Evolutionary conservation across 2,113 vertebrate species (phyloP).

Genomic region (Mesembrinibis cayennensis): DNA sequence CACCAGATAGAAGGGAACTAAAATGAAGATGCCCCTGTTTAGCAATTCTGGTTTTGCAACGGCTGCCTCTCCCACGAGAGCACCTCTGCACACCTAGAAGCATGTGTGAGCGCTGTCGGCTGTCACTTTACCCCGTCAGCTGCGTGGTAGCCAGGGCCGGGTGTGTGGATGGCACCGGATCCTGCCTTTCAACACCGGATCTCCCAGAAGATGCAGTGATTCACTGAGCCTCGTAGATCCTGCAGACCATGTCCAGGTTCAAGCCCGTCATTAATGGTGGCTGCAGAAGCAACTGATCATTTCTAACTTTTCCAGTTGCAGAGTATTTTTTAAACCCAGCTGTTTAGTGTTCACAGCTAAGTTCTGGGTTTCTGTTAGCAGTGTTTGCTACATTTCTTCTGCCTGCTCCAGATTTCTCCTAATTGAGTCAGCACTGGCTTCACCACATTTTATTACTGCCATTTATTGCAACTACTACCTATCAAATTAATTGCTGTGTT

Average conservation of each 20-base stretch:
- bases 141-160: accelerated
- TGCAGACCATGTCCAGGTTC: background rate
- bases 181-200: background rate
- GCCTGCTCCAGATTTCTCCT: slow-evolving; percentile 15
- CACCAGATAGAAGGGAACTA: background rate
- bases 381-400: background rate
- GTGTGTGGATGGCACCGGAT: background rate
- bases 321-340: background rate
- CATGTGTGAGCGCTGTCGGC: background rate
- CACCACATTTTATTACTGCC: slow-evolving; percentile 28
- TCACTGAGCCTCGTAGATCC: background rate
- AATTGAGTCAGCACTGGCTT: slow-evolving; percentile 26
- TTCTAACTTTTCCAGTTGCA: background rate
- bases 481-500: slow-evolving; percentile 55
- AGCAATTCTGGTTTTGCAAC: background rate
- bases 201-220: background rate
- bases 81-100: background rate
- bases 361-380: background rate
- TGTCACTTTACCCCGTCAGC: background rate
- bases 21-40: background rate
- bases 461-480: slow-evolving; percentile 13
- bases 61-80: background rate
- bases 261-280: background rate
- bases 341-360: background rate
- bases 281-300: background rate